These are phyloP conservation scores for Epinotia nisella DNA, from an alignment of 2,888 invertebrate genomes.

Conservation along the genomic window DNA sequence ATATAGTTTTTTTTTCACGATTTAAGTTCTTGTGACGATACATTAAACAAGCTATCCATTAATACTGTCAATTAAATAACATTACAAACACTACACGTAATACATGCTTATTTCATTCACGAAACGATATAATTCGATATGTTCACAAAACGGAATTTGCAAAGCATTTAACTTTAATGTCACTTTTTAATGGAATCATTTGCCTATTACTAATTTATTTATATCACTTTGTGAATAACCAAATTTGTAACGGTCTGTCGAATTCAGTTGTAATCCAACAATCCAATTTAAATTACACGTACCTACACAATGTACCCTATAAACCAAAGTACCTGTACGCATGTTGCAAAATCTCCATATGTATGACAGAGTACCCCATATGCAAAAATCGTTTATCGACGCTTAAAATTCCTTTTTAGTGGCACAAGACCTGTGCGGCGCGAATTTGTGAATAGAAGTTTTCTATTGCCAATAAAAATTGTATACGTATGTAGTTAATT, in stretches of 20 bases:
- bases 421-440: conserved; percentile 74
- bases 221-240: conserved; percentile 66
- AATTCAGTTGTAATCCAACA: conserved; percentile 68
- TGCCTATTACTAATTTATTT: conserved; percentile 65
- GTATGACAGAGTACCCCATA: conserved; percentile 64
- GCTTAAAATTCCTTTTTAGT: conserved; percentile 75
- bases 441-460: conserved; percentile 76
- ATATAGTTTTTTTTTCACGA: neutral
- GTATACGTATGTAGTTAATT: conserved; percentile 77
- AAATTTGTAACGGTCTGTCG: conserved; percentile 75
- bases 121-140: conserved; percentile 12
- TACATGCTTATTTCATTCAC: conserved; percentile 13
- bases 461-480: conserved; percentile 81
- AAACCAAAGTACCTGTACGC: conserved; percentile 72
- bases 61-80: neutral
- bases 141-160: conserved; percentile 28
- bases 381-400: conserved; percentile 83
- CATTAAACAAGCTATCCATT: neutral
- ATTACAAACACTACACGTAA: neutral
- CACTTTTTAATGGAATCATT: conserved; percentile 51
- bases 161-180: conserved; percentile 27
- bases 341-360: conserved; percentile 74
- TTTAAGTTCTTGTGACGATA: neutral
- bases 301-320: conserved; percentile 61
- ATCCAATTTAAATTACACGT: conserved; percentile 72